phyloP scores from a whole-genome alignment of 2,113 vertebrate species.

The Dendrocopos noguchii region DNA sequence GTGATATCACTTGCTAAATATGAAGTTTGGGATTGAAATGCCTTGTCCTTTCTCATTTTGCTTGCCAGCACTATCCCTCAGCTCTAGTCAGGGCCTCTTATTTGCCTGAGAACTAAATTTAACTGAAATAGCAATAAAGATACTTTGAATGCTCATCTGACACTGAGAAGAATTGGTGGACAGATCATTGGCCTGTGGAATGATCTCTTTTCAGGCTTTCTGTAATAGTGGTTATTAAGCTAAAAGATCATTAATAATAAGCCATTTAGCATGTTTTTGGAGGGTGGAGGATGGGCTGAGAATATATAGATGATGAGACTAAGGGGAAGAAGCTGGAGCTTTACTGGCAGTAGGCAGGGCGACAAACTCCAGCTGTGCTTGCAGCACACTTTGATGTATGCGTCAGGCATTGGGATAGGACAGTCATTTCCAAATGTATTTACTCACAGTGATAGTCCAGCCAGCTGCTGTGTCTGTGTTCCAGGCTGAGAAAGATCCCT shows the following conservation, averaged over 20 bases:
- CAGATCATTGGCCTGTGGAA: slow-evolving; percentile 15
- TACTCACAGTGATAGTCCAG: slow-evolving; percentile 10
- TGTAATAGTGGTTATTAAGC: slow-evolving; percentile 3
- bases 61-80: slow-evolving; percentile 49
- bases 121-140: slow-evolving; percentile 10
- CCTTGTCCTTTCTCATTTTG: slow-evolving; percentile 35
- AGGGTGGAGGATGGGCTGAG: neutral
- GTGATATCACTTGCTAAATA: slow-evolving; percentile 61
- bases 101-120: slow-evolving; percentile 62
- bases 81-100: slow-evolving; percentile 32
- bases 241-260: slow-evolving; percentile 18
- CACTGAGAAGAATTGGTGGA: neutral
- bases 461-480: slow-evolving; percentile 18
- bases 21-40: slow-evolving; percentile 48
- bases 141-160: slow-evolving; percentile 25
- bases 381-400: slow-evolving; percentile 44
- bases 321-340: slow-evolving; percentile 25
- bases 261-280: slow-evolving; percentile 1
- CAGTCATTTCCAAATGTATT: slow-evolving; percentile 27
- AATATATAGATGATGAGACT: neutral
- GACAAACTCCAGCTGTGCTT: slow-evolving; percentile 46
- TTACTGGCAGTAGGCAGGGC: slow-evolving; percentile 33
- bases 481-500: neutral
- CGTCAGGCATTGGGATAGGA: neutral
- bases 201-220: neutral